Evolutionary conservation across 2,888 invertebrate genomes (phyloP).

Genomic region (Drosophila ustulata): DNA sequence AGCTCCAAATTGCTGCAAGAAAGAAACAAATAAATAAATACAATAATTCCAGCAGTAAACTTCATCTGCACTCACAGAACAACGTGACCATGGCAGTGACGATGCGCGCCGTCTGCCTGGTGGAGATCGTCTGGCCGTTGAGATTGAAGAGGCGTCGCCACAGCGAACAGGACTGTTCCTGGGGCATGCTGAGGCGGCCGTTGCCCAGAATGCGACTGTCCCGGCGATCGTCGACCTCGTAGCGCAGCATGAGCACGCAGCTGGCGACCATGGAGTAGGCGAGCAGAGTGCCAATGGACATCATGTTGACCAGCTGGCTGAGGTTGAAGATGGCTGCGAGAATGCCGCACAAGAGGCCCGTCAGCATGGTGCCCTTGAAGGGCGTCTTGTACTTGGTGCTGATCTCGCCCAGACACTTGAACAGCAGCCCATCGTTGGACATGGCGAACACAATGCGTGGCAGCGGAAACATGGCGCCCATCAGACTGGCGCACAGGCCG

Average conservation of each 20-base stretch:
- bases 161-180: slow-evolving; percentile 60
- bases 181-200: slow-evolving; percentile 52
- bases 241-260: slow-evolving; percentile 90
- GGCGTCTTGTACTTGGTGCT: slow-evolving; percentile 92
- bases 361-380: slow-evolving; percentile 90
- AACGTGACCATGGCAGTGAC: slow-evolving; percentile 84
- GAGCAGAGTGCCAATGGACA: slow-evolving; percentile 91
- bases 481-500: slow-evolving; percentile 93
- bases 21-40: background rate
- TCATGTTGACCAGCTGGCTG: slow-evolving; percentile 90
- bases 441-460: slow-evolving; percentile 95
- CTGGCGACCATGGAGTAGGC: slow-evolving; percentile 92
- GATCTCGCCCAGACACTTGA: slow-evolving; percentile 90
- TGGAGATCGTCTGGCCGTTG: slow-evolving; percentile 83
- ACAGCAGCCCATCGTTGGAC: slow-evolving; percentile 94
- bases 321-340: slow-evolving; percentile 90
- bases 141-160: slow-evolving; percentile 85
- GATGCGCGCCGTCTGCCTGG: slow-evolving; percentile 84
- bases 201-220: slow-evolving; percentile 61
- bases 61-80: slow-evolving; percentile 82
- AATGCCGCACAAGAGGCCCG: slow-evolving; percentile 91
- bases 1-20: slow-evolving; percentile 75
- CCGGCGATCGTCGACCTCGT: slow-evolving; percentile 82
- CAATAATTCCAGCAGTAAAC: background rate
- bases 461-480: slow-evolving; percentile 94